phyloP scores from a whole-genome alignment of 2,888 invertebrate species.

The Petrolisthes cinctipes region DNA sequence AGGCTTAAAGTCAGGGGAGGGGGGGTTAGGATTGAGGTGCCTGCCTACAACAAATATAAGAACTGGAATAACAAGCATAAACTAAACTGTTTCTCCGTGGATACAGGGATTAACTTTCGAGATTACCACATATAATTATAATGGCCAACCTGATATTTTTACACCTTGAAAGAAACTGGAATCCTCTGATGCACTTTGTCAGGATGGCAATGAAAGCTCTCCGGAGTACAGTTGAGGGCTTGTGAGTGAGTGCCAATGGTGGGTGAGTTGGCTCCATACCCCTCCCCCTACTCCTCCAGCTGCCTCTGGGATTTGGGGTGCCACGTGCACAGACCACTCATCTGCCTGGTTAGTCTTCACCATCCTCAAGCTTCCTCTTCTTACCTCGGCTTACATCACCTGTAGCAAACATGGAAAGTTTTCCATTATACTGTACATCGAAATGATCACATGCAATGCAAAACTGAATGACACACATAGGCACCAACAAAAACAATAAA shows the following conservation, averaged over 20 bases:
- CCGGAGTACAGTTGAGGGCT: background rate
- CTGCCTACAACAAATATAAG: background rate
- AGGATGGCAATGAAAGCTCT: constrained; percentile 8
- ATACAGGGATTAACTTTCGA: no score
- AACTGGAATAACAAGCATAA: constrained; percentile 6
- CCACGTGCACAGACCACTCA: constrained; percentile 10
- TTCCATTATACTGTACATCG: no score
- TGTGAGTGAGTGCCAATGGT: constrained; percentile 23
- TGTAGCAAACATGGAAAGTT: constrained; percentile 3
- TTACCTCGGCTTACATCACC: constrained; percentile 42
- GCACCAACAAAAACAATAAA: no score
- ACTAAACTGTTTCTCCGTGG: background rate
- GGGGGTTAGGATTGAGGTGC: background rate
- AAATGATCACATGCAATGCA: background rate
- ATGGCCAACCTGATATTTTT: no score
- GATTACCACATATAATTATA: no score
- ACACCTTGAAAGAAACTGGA: no score
- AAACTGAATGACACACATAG: background rate
- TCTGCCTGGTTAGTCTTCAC: constrained; percentile 43
- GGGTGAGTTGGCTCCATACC: constrained; percentile 16
- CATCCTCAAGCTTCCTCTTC: constrained; percentile 55
- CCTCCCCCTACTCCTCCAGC: background rate
- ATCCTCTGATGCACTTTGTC: background rate
- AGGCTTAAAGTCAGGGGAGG: background rate
- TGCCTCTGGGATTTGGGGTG: constrained; percentile 14